Evolutionary conservation across 2,113 vertebrate species (phyloP), one percentile per base, ranked within the genome.

Genomic region (Siniperca knerii): DNA sequence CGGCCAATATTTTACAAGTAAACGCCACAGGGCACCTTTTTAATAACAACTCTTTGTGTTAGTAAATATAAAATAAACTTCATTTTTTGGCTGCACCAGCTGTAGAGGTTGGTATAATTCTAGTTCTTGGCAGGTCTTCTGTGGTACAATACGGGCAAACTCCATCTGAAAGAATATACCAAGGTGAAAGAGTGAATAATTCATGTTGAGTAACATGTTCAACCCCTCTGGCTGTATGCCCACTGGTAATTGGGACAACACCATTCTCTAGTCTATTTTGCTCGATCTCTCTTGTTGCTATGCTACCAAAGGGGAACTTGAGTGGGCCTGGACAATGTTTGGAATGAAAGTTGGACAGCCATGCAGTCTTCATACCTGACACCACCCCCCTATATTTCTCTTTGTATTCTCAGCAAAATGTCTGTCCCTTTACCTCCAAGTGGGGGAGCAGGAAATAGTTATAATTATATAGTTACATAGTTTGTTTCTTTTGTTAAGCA

Each of bases 111-210:
- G 57, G 79, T 87, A 23, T 66, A 62, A 18, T 77, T 64, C 58
- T 75, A 81, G 50, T 50, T 60, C 73, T 44, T 25, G 13, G 46
- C 57, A 58, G 54, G 54, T 90, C 68, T 42, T 72, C 46, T 21
- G 77, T 55, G 61, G 40, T 82, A 66, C 91, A 92, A 79, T 85
- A 83, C 87, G 90, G 81, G 70, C 58, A 55, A 76, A 74, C 70
- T 88, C 82, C 65, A 85, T 86, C 82, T 89, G 87, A 93, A 93
- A 94, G 92, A 93, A 90, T 89, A 91, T 89, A 90, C 89, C 86
- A 85, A 93, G 92, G 89, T 93, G 92, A 92, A 92, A 71, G 77
- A 79, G 91, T 95, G 87, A 95, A 94, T 96, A 93, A 95, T 96
- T 96, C 88, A 94, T 94, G 87, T 92, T 84, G 89, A 92, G 93